Percentiles rank a stretch among this genome's conserved stretches.
Evolutionary conservation across 2,797 vertebrate species (phyloP).

Genomic region (Myotis vivesi): DNA sequence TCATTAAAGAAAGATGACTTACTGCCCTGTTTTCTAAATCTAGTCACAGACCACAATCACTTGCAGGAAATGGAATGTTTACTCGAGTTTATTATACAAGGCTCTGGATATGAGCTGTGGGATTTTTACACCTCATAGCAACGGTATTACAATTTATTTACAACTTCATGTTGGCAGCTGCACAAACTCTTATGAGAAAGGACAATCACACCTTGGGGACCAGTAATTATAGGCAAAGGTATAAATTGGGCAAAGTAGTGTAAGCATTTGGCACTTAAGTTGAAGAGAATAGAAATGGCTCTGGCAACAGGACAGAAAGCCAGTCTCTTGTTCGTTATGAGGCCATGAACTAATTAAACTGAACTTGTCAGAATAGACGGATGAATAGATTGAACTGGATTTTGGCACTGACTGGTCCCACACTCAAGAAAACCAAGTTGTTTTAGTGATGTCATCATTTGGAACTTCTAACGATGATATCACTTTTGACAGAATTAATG

Average conservation of each 20-base stretch:
- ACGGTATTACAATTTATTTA: constrained; percentile 98
- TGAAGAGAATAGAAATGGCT: constrained; percentile 86
- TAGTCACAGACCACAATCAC: constrained; percentile 91
- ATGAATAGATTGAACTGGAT: constrained; percentile 83
- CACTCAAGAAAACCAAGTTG: constrained; percentile 85
- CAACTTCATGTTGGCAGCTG: constrained; percentile 93
- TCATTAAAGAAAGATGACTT: constrained; percentile 87
- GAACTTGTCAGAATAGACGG: constrained; percentile 84
- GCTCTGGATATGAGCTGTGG: constrained; percentile 89
- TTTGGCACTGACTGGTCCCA: constrained; percentile 82
- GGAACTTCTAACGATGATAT: constrained; percentile 86
- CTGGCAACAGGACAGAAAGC: constrained; percentile 86
- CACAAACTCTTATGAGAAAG: constrained; percentile 93
- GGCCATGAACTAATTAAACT: constrained; percentile 87
- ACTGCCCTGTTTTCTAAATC: constrained; percentile 86
- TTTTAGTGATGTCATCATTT: constrained; percentile 90
- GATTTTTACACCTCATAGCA: constrained; percentile 92
- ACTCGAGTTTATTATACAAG: constrained; percentile 93
- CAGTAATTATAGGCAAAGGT: constrained; percentile 91
- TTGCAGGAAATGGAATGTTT: constrained; percentile 97
- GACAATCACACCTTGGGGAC: constrained; percentile 91
- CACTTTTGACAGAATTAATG: constrained; percentile 89
- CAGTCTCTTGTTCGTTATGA: constrained; percentile 83
- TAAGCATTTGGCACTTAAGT: constrained; percentile 86
- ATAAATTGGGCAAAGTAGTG: constrained; percentile 88